Conservation (phyloP, 2,888 invertebrate species). For the Phortica magna region DNA sequence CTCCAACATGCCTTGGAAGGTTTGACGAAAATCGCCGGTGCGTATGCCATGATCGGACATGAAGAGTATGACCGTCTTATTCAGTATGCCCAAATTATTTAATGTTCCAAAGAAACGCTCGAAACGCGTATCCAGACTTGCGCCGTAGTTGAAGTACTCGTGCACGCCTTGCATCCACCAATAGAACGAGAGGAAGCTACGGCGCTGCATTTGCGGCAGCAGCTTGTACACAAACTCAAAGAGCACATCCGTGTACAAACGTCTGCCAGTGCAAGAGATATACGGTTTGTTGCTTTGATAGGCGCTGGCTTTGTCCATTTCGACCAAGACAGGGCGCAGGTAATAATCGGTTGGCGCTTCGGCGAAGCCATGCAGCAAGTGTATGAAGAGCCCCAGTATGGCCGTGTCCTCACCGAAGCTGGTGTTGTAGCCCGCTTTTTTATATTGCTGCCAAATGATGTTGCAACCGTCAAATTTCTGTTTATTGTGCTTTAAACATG, state of each 20-base stretch:
- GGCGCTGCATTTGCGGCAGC: slow-evolving; percentile 36
- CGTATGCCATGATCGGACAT: slow-evolving; percentile 95
- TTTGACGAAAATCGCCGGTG: slow-evolving; percentile 88
- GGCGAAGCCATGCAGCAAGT: slow-evolving; percentile 85
- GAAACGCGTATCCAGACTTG: neutral
- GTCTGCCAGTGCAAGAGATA: slow-evolving; percentile 79
- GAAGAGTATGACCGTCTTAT: slow-evolving; percentile 79
- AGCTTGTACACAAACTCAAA: slow-evolving; percentile 48
- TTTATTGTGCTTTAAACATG: slow-evolving; percentile 80
- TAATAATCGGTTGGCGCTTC: slow-evolving; percentile 91
- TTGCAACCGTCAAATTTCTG: slow-evolving; percentile 82
- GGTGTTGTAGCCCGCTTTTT: slow-evolving; percentile 84
- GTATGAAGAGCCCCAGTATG: slow-evolving; percentile 87
- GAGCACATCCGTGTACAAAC: slow-evolving; percentile 75
- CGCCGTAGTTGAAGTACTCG: slow-evolving; percentile 48
- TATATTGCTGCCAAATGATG: slow-evolving; percentile 89
- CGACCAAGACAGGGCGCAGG: slow-evolving; percentile 84
- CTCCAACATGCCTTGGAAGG: slow-evolving; percentile 91
- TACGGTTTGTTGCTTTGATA: neutral
- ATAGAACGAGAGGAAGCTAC: slow-evolving; percentile 51
- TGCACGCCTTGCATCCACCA: slow-evolving; percentile 55
- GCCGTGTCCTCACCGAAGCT: slow-evolving; percentile 90
- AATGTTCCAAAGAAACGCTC: slow-evolving; percentile 76
- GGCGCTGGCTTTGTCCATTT: slow-evolving; percentile 79
- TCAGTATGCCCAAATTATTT: slow-evolving; percentile 81